These are phyloP conservation scores for Psettodes erumei DNA, from an alignment of 2,113 vertebrate genomes.

Conservation along the genomic window DNA sequence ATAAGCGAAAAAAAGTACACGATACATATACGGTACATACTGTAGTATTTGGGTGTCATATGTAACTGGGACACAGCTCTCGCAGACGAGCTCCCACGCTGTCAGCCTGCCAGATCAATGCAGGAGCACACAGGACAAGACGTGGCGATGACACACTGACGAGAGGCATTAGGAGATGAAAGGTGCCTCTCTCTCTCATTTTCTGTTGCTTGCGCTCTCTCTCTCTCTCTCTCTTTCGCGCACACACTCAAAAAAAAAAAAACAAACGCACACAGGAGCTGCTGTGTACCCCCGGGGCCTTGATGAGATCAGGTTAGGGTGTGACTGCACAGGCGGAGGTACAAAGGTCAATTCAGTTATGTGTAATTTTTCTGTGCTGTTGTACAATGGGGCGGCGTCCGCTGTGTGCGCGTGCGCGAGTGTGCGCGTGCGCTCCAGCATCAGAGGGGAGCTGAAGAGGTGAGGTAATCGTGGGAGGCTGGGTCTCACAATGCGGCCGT, in stretches of 20 bases:
- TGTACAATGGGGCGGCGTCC: constrained; percentile 66
- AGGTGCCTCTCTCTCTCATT: constrained; percentile 47
- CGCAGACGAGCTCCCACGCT: constrained; percentile 29
- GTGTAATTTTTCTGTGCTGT: constrained; percentile 58
- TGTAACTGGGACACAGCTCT: neutral
- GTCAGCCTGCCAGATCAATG: constrained; percentile 40
- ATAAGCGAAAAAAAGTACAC: neutral
- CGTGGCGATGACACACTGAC: constrained; percentile 56
- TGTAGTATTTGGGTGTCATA: neutral
- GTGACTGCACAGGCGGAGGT: constrained; percentile 61
- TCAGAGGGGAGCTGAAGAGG: constrained; percentile 68
- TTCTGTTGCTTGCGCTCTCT: constrained; percentile 30
- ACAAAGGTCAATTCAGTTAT: constrained; percentile 73
- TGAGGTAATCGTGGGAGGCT: constrained; percentile 78
- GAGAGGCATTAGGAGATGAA: constrained; percentile 62
- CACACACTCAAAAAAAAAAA: constrained; percentile 32
- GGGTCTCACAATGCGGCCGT: constrained; percentile 72
- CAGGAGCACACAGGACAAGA: constrained; percentile 41
- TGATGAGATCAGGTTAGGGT: constrained; percentile 75
- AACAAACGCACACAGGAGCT: constrained; percentile 51
- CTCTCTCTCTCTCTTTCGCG: neutral
- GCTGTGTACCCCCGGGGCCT: constrained; percentile 46
- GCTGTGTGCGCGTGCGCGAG: neutral
- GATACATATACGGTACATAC: neutral
- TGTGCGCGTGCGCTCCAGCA: neutral